Percentiles rank a stretch among this genome's conserved stretches.
These are phyloP conservation scores for Andinoacara biseriatus DNA, from an alignment of 2,113 vertebrate species.

Conservation along the genomic window DNA sequence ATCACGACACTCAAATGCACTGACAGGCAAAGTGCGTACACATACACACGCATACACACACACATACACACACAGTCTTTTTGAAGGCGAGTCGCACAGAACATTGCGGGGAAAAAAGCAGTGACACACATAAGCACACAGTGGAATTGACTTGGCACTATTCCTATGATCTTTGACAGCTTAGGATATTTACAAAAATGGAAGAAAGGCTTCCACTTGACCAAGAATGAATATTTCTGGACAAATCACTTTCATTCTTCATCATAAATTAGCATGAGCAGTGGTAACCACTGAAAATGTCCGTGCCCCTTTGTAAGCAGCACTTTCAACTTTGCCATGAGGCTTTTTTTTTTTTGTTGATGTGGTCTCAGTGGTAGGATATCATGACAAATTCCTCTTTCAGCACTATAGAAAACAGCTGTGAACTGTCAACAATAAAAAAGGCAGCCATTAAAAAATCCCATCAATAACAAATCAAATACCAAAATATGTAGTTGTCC, in stretches of 20 bases:
- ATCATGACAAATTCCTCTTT: neutral
- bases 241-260: neutral
- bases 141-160: constrained; percentile 9
- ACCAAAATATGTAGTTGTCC: neutral
- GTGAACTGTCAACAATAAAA: neutral
- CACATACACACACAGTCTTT: constrained; percentile 9
- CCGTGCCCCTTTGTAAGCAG: neutral
- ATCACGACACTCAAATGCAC: constrained; percentile 71
- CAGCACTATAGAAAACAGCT: neutral
- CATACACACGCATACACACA: constrained; percentile 12
- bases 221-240: neutral
- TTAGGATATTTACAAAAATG: constrained; percentile 25
- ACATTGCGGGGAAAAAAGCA: constrained; percentile 33
- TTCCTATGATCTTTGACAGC: constrained; percentile 37
- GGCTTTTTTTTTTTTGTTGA: neutral
- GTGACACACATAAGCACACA: constrained; percentile 20
- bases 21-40: constrained; percentile 53
- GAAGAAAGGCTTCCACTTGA: constrained; percentile 10
- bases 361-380: neutral
- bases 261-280: neutral
- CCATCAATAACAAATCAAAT: constrained; percentile 17
- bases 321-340: neutral
- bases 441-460: constrained; percentile 2
- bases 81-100: constrained; percentile 55
- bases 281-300: neutral